phyloP scores from a whole-genome alignment of 2,113 vertebrate species.

The Clinocottus analis region DNA sequence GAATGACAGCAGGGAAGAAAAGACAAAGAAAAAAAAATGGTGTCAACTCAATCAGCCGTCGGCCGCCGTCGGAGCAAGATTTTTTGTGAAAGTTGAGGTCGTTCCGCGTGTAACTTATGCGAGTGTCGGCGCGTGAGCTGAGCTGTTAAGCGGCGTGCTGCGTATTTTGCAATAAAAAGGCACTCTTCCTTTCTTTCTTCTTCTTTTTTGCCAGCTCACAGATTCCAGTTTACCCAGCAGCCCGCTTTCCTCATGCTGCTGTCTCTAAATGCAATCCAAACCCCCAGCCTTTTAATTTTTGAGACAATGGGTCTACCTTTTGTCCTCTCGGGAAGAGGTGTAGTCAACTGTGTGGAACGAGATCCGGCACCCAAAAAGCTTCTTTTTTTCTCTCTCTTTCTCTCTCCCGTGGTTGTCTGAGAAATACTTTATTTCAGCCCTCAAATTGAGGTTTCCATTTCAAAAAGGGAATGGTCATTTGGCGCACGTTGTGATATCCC shows the following conservation, averaged over 20 bases:
- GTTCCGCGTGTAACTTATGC: conserved; percentile 36
- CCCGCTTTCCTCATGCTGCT: conserved; percentile 31
- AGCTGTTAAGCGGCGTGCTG: conserved; percentile 31
- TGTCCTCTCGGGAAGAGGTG: conserved; percentile 57
- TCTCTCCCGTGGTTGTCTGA: conserved; percentile 51
- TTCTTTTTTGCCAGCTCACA: no score
- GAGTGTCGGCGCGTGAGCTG: conserved; percentile 24
- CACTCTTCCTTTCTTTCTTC: conserved; percentile 57
- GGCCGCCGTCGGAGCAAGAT: conserved; percentile 24
- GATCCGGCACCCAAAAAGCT: conserved; percentile 63
- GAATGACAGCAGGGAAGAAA: conserved; percentile 53
- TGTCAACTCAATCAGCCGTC: conserved; percentile 55
- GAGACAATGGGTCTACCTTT: conserved; percentile 63
- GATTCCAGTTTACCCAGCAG: conserved; percentile 33
- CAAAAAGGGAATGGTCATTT: conserved; percentile 37
- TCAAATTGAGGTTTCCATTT: conserved; percentile 51
- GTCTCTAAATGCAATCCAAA: conserved; percentile 69
- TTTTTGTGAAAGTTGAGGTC: conserved; percentile 49
- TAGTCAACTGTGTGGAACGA: conserved; percentile 66
- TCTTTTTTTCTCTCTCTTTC: conserved; percentile 10
- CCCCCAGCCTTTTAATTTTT: conserved; percentile 68
- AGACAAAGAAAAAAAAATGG: not conserved
- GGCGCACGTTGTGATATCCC: conserved; percentile 36
- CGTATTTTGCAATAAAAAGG: conserved; percentile 74
- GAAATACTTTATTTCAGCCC: conserved; percentile 26